Evolutionary conservation across 2,113 vertebrate species (phyloP).

Genomic region (Toxostoma redivivum): DNA sequence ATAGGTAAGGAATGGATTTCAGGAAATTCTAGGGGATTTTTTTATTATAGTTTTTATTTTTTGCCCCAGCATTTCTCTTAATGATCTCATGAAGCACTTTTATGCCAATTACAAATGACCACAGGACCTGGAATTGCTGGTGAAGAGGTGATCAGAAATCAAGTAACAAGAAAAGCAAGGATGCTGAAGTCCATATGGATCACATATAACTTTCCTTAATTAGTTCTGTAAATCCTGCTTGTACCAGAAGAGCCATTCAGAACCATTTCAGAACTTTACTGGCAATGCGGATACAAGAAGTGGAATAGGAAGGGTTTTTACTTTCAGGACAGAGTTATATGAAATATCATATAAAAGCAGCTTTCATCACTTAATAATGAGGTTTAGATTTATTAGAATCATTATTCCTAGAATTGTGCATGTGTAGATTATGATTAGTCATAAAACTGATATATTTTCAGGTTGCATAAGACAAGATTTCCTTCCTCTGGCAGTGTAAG

Average conservation of each 20-base stretch:
- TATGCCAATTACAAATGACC: background rate
- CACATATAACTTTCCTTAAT: background rate
- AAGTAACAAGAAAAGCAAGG: background rate
- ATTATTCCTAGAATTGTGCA: background rate
- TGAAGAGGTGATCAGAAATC: background rate
- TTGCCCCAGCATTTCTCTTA: accelerated
- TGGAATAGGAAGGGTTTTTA: background rate
- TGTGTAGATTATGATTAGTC: background rate
- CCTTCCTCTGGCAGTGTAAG: background rate
- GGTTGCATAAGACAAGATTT: background rate
- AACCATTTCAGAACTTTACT: conserved; percentile 12
- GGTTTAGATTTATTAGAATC: background rate
- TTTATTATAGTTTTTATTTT: background rate
- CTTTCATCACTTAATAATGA: background rate
- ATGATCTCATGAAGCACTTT: background rate
- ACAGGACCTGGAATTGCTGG: background rate
- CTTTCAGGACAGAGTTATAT: background rate
- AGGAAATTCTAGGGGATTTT: background rate
- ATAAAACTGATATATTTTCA: background rate
- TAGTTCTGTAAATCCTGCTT: background rate
- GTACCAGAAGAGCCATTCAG: background rate
- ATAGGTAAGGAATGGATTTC: background rate
- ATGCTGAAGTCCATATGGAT: background rate
- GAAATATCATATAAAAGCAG: background rate
- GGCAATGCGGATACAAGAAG: background rate